phyloP scores from a whole-genome alignment of 2,888 invertebrate genomes.

The Formica aserva region DNA sequence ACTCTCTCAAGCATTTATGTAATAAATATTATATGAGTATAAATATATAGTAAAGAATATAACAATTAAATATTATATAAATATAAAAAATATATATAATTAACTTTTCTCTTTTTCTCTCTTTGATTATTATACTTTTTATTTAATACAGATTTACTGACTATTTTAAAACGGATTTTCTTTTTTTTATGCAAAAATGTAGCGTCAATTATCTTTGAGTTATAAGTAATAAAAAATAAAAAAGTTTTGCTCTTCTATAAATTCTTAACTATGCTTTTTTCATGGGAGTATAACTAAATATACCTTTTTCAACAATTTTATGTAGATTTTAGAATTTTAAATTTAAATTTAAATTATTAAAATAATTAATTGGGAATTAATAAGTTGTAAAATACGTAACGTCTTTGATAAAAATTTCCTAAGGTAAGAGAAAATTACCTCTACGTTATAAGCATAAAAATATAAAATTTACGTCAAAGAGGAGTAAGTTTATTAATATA shows the following conservation, averaged over 20 bases:
- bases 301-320: neutral
- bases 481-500: neutral
- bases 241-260: neutral
- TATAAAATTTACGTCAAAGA: neutral
- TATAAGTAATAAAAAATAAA: too few relatives aligned
- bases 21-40: neutral
- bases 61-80: neutral
- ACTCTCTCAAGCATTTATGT: neutral
- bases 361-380: neutral
- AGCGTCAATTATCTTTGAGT: too few relatives aligned
- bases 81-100: constrained; percentile 5
- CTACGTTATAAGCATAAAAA: neutral
- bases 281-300: neutral
- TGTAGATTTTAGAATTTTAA: neutral
- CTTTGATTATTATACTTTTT: neutral
- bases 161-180: too few relatives aligned
- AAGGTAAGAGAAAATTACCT: neutral
- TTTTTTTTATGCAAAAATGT: too few relatives aligned
- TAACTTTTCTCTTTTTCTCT: neutral
- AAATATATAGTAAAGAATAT: neutral
- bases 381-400: neutral
- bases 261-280: neutral
- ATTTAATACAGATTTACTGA: too few relatives aligned
- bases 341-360: neutral
- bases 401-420: neutral